Conservation (phyloP, 2,797 vertebrate species). For the Hydrophis major region DNA sequence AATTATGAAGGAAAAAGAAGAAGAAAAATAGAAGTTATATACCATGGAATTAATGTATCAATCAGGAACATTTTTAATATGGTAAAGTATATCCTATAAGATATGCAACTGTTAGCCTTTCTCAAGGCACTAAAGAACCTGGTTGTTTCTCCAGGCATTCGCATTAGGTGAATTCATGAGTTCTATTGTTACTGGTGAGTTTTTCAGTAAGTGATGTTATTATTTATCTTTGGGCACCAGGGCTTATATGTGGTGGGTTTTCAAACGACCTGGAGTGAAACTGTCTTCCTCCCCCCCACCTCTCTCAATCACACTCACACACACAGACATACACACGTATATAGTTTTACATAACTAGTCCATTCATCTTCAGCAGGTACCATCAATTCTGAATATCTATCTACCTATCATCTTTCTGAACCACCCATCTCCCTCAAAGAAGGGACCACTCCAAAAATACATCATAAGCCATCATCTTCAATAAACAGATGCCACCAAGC, state of each 20-base stretch:
- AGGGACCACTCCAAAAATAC: not conserved
- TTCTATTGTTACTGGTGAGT: not conserved
- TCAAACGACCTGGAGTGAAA: not conserved
- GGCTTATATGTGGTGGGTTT: not conserved
- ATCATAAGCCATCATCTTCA: not conserved
- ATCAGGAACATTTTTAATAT: not conserved
- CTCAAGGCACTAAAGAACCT: not conserved
- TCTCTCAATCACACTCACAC: not conserved
- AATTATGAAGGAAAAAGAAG: conserved; percentile 8
- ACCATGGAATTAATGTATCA: conserved; percentile 1
- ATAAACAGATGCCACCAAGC: not conserved
- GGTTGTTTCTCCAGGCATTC: not conserved
- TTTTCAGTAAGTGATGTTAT: not conserved
- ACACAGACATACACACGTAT: not conserved
- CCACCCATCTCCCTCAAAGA: not conserved
- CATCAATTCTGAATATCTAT: not conserved
- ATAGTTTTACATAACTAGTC: not conserved
- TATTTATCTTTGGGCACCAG: not conserved
- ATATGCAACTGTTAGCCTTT: not conserved
- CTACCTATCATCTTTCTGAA: not conserved
- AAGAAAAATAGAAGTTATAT: not conserved
- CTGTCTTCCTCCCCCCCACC: not conserved
- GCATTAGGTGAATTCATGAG: not conserved
- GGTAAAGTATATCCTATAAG: not conserved
- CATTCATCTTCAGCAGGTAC: not conserved